These are phyloP conservation scores for Actinia equina DNA, from an alignment of 64 coral and sea anemone genomes.

Conservation along the genomic window DNA sequence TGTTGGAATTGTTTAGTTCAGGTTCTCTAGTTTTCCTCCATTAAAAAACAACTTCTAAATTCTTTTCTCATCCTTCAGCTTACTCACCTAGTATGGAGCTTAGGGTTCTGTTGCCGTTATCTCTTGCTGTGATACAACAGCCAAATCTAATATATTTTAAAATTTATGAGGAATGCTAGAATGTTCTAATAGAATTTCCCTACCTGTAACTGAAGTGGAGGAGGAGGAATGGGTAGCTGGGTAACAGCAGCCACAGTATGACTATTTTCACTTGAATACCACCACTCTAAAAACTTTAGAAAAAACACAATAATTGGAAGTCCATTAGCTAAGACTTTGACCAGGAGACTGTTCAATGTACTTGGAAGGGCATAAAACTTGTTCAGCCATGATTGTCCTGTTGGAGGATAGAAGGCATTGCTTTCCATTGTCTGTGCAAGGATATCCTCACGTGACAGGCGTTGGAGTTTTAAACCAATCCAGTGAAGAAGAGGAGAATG, in stretches of 20 bases:
- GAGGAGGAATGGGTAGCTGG: conserved; percentile 81
- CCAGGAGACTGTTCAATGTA: conserved; percentile 24
- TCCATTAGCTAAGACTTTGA: conserved; percentile 58
- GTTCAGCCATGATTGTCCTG: conserved; percentile 26
- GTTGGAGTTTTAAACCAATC: conserved; percentile 57
- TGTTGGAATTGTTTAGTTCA: too few species aligned
- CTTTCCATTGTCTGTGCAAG: conserved; percentile 40
- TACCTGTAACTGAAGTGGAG: conserved; percentile 83
- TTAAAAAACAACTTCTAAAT: too few species aligned
- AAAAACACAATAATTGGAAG: conserved; percentile 89
- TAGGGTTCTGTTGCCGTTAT: too few species aligned
- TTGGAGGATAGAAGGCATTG: not conserved
- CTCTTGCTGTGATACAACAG: too few species aligned
- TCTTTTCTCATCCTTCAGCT: too few species aligned
- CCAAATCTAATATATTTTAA: too few species aligned
- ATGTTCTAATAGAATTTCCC: not conserved
- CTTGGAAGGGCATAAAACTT: conserved; percentile 40
- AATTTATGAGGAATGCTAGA: not conserved
- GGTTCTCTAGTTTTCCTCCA: too few species aligned
- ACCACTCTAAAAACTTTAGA: conserved; percentile 96
- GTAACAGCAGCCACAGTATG: conserved; percentile 50
- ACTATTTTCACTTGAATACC: conserved; percentile 97
- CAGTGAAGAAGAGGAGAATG: conserved; percentile 81
- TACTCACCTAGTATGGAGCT: too few species aligned
- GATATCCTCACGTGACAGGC: conserved; percentile 69